Evolutionary conservation across 1,140 invertebrate species (phyloP).

Genomic region (Ctenoplectra terminalis): DNA sequence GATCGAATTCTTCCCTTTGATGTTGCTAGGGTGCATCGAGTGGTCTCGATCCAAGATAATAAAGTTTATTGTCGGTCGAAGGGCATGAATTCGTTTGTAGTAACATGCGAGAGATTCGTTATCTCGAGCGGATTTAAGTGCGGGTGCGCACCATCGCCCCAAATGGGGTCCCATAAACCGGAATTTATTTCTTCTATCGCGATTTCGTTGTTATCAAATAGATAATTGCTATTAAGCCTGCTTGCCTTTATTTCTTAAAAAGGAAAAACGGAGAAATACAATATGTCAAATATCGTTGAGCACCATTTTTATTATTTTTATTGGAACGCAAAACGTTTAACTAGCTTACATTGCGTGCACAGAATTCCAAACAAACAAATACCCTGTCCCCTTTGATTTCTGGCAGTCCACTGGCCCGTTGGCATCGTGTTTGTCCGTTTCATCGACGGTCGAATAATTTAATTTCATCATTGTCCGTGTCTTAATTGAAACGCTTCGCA

Average conservation of each 20-base stretch:
- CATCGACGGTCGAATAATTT: slow-evolving; percentile 46
- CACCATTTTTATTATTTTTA: not conserved
- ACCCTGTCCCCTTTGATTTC: not conserved
- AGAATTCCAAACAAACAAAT: not conserved
- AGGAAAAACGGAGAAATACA: not conserved
- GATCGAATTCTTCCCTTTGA: slow-evolving; percentile 63
- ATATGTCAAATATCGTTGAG: no score
- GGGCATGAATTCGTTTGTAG: slow-evolving; percentile 50
- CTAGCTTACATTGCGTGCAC: not conserved
- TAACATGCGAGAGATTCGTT: slow-evolving; percentile 56
- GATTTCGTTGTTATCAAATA: not conserved
- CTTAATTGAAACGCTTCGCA: slow-evolving; percentile 72
- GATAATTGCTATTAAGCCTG: not conserved
- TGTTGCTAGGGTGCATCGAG: slow-evolving; percentile 47
- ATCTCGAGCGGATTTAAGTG: slow-evolving; percentile 71
- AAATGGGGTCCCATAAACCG: slow-evolving; percentile 9
- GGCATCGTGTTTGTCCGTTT: slow-evolving; percentile 21
- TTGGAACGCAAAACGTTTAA: no score
- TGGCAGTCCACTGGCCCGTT: no score
- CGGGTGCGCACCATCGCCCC: slow-evolving; percentile 52
- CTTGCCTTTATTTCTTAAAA: not conserved
- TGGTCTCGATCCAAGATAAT: slow-evolving; percentile 40
- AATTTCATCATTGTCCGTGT: slow-evolving; percentile 39
- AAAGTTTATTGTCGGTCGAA: slow-evolving; percentile 48
- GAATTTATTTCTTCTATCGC: not conserved